Conservation (phyloP, 2,888 invertebrate species). For the Asteroscopus sphinx region DNA sequence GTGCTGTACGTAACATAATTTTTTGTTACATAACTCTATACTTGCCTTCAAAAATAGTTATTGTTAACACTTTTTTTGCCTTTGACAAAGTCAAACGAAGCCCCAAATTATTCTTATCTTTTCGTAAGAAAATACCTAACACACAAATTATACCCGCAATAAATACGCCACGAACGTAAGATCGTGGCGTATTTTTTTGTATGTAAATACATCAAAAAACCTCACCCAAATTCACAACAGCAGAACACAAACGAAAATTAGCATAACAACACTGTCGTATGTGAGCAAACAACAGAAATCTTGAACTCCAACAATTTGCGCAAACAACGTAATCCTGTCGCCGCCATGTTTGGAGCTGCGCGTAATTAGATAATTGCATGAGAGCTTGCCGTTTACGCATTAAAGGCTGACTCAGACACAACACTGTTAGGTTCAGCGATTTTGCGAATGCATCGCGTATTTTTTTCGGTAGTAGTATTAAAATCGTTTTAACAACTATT, state of each 20-base stretch:
- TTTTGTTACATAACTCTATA: no score
- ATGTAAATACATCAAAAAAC: constrained; percentile 35
- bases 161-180: constrained; percentile 12
- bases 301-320: constrained; percentile 77
- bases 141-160: neutral
- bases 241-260: constrained; percentile 67
- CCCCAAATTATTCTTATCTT: neutral
- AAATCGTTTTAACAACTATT: no score
- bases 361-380: constrained; percentile 83
- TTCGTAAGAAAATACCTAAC: neutral
- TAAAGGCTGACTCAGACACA: neutral
- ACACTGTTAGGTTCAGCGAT: no score
- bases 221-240: constrained; percentile 29
- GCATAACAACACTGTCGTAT: constrained; percentile 68
- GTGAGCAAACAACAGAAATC: constrained; percentile 63
- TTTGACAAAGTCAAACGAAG: neutral
- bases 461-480: no score
- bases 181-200: no score
- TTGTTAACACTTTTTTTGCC: neutral
- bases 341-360: constrained; percentile 65
- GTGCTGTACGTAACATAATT: no score
- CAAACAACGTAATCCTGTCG: constrained; percentile 75
- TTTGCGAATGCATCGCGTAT: no score
- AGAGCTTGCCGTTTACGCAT: constrained; percentile 58
- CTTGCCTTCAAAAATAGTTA: neutral